Base-by-base conservation (phyloP, 35 echinoderm and acorn worm species). In the Stichopus chloronotus region DNA sequence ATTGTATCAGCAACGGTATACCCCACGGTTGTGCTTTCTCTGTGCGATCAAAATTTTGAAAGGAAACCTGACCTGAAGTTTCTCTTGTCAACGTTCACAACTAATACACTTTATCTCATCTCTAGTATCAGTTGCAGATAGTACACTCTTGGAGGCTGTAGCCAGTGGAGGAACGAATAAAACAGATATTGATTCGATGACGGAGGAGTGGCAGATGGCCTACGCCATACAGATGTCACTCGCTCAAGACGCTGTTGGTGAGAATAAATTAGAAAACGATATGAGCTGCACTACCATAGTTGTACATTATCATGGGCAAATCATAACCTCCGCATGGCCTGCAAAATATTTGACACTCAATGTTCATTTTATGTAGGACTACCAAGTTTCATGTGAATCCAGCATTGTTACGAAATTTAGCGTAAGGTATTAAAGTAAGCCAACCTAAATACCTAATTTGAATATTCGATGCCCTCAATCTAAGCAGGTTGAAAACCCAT, bases 181-280 rank as follows among this genome's bases (percentile, higher is more conserved):
- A 71, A 71, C 63, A 71, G 63, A 1, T 71, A 71, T 71, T 71
- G 63, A 71, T 71, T 71, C 63, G 11, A 71, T 71, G 63, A 71
- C 63, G 4, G 63, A 71, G 63, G 63, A 71, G 63, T 1, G 4
- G 63, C 63, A 71, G 63, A 71, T 4, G 1, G 63, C 63, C 63
- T n/a, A 71, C 63, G 63, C 63, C 63, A 71, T 71, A 1, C 63
- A 71, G 63, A 71, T 71, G 63, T 71, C 63, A 71, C 63, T 71
- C 63, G 63, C 63, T 71, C 63, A 71, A 71, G 63, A 71, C 63
- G 63, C 63, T 71, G 63, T 71, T 13, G 63, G 63, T 71, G 63
- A 71, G 63, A 71, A 71, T 71, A 71, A 71, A 71, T 71, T 71
- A 68, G 63, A 68, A 68, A 68, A 68, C 63, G 63, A 68, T 68